Evolutionary conservation across 2,797 vertebrate genomes (phyloP), one percentile per base, ranked within the genome.

Genomic region (Manis crassicaudata): DNA sequence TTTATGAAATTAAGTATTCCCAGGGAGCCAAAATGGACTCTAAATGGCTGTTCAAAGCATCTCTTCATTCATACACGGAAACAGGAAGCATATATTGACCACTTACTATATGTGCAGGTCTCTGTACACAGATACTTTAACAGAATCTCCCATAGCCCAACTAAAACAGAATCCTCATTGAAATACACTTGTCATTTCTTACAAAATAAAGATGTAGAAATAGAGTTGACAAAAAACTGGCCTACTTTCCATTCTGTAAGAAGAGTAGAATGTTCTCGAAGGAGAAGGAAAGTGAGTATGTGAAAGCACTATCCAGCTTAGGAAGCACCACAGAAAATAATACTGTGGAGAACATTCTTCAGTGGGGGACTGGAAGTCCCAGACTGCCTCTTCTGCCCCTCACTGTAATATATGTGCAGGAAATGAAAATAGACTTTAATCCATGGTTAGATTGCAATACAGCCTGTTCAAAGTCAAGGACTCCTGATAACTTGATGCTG

Each of bases 401-500:
- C 56, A 86, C 76, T 88, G 76, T 89, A 94, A 96, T 75, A n/a
- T 83, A 95, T 18, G 21, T 79, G 46, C 27, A 92, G 54, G 52
- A 94, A 96, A 97, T 95, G 73, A 70, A 94, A 94, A 81, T 0
- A 82, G 18, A 91, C 81, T 96, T 93, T 94, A 91, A 93, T 76
- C 62, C 89, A 80, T 9, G 17, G 62, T 92, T 96, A 92, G 79
- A 95, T 12, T 94, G 75, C 68, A 92, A 84, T 83, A 23, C 16
- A 84, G 32, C 89, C 54, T 89, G 84, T 56, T 54, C 87, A 58
- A 86, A 96, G 62, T 73, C 20, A 72, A 89, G 62, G 94, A 95
- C 18, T 94, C 70, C 58, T 79, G 63, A 75, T 40, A 91, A 58
- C 88, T 90, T 90, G 82, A 96, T 94, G 58, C 35, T 93, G 89